These are phyloP conservation scores for Phortica okadai DNA, from an alignment of 2,888 invertebrate species.

Conservation along the genomic window DNA sequence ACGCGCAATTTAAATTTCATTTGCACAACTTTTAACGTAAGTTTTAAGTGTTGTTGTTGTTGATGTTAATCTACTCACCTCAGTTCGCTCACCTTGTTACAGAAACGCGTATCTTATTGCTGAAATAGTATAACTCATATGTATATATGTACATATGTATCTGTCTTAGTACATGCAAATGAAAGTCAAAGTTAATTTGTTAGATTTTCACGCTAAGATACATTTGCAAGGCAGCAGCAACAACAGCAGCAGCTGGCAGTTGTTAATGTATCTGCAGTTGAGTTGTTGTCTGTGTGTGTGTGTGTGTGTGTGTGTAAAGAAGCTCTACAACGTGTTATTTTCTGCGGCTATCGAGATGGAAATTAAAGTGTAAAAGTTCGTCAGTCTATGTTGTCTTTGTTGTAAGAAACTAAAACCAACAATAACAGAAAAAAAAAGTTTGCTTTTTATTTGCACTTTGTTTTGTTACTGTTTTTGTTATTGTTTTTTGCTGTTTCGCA, in stretches of 20 bases:
- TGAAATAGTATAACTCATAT: neutral
- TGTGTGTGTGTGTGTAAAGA: constrained; percentile 2
- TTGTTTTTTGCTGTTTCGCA: neutral
- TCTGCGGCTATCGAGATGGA: constrained; percentile 6
- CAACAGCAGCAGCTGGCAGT: too few species aligned
- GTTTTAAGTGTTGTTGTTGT: too few species aligned
- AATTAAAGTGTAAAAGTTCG: constrained; percentile 20
- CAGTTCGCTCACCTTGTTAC: neutral
- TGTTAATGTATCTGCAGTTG: neutral
- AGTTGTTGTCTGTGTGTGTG: constrained; percentile 6
- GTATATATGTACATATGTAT: neutral
- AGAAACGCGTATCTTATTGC: constrained; percentile 4
- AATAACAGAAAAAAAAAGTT: neutral
- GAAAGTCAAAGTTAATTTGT: constrained; percentile 68
- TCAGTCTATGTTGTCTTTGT: constrained; percentile 7
- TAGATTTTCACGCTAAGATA: constrained; percentile 61
- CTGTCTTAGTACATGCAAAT: constrained; percentile 59
- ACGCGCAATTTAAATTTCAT: neutral
- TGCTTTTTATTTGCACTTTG: neutral
- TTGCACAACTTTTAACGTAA: too few species aligned
- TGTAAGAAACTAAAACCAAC: neutral
- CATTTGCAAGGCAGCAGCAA: neutral
- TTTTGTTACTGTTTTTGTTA: neutral
- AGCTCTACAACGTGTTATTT: neutral
- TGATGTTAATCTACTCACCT: constrained; percentile 1